Evolutionary conservation across 37 sponge, comb jelly and placozoan genomes (phyloP), one percentile per base, ranked within the genome.

Genomic region (Hormiphora californensis): DNA sequence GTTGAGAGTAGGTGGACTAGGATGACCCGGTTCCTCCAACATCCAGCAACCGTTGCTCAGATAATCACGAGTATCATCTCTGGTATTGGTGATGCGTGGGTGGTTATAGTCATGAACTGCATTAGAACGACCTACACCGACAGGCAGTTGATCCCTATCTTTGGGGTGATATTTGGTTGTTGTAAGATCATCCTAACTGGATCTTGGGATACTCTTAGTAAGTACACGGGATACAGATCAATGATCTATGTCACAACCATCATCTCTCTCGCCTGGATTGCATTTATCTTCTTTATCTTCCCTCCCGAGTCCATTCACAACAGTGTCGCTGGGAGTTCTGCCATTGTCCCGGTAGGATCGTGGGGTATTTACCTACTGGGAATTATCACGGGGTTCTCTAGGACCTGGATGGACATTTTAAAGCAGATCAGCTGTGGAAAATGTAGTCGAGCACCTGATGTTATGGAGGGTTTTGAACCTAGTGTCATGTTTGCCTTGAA

Each of bases 331-430:
- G 37, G 38, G 4, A 11, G 38, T 32, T 35, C 32, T 65, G 67
- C 67, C 9, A 8, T 65, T 34, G 35, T 65, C 8, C 37, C 67
- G 2, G 19, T 34, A 4, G 67, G 67, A 32, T 28, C 67, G 11
- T 65, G 67, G 67, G 67, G 8, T 34, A 38, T 65, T 11, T 34
- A 34, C 15, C 37, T 65, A 1, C 35, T 65, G 37, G 67, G 67
- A 34, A 7, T 65, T 34, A 1, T 65, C 7, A 65, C 36, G 1
- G 67, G 67, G 8, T 36, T 65, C 9, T 65, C 67, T 4, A 65
- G 67, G 17, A 65, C 67, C 35, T 65, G 67, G 67, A 65, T 65
- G 67, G 67, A 65, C 37, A 1, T 65, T 5, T 65, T 65, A 17
- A 65, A 65, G 67, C 67, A 65, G 37, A 65, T 65, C 17, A 36